Evolutionary conservation across 2,113 vertebrate species (phyloP), one percentile per base, ranked within the genome.

Genomic region (Caranx melampygus): DNA sequence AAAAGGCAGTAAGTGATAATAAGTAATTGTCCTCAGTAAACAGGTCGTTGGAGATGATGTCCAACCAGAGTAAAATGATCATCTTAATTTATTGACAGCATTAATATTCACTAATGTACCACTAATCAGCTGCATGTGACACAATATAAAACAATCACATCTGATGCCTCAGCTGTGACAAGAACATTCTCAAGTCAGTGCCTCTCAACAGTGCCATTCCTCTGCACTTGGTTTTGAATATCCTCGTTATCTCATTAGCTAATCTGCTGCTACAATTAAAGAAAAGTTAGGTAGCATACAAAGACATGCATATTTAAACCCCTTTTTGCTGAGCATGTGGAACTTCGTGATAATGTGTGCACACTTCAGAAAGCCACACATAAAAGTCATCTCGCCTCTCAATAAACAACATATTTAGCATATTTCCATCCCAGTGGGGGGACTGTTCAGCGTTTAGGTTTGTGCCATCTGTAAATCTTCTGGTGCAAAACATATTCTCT

Each of bases 401-500:
- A 64, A 52, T 16, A 72, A 51, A 47, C 75, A 79, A 76, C 60
- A 78, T 76, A 81, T 84, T 87, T 76, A 49, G 72, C 70, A 70
- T 78, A 86, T 85, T 89, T 59, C 66, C 67, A 21, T 79, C 78
- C 64, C 82, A 83, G 76, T 31, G 15, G 79, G 84, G 40, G 45
- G 47, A 0, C 57, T 65, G 67, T 54, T 74, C 67, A 73, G 44
- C 68, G 52, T 84, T 86, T 72, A 88, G 63, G 31, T 78, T 81
- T 54, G 73, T 75, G 82, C 86, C 84, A 85, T 86, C 76, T 91
- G 82, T 74, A 89, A 64, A 83, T 78, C 75, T 4, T 78, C 69
- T 60, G 57, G 33, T 42, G 52, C 65, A 58, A 44, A 74, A 75
- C 75, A 84, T 49, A 72, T 83, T 66, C 66, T 49, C 74, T 88